Percentiles rank a stretch among this genome's conserved stretches.
These are phyloP conservation scores for Tuberolachnus salignus DNA, from an alignment of 2,888 invertebrate genomes.

Conservation along the genomic window DNA sequence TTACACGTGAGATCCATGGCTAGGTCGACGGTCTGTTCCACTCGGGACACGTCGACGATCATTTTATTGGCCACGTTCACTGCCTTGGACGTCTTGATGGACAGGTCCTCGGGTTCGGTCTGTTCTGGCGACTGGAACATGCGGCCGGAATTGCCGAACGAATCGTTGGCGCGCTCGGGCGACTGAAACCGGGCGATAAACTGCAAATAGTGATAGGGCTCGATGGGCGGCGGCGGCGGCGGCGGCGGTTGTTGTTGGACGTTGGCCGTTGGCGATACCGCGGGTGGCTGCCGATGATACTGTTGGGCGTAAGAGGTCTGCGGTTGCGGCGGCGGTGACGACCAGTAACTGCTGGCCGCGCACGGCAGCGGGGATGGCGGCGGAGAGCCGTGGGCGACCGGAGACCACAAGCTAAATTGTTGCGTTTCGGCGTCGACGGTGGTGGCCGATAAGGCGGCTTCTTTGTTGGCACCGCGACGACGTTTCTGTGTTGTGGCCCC, in stretches of 20 bases:
- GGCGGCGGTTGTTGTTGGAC: constrained; percentile 58
- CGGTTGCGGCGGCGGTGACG: constrained; percentile 41
- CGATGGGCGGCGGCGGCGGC: constrained; percentile 63
- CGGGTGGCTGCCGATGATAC: constrained; percentile 61
- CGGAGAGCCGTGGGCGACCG: constrained; percentile 58
- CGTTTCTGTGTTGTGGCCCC: constrained; percentile 58
- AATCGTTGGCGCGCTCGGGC: constrained; percentile 7
- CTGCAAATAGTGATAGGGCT: constrained; percentile 58
- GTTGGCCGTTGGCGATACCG: constrained; percentile 61
- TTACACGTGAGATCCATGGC: constrained; percentile 55
- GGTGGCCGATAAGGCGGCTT: not conserved
- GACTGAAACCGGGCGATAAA: constrained; percentile 48
- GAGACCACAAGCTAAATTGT: not conserved
- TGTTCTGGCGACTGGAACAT: constrained; percentile 72
- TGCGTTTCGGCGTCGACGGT: not conserved
- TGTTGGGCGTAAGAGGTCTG: not conserved
- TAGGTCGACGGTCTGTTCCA: constrained; percentile 20
- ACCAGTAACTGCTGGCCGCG: constrained; percentile 64
- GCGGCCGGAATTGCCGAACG: constrained; percentile 57
- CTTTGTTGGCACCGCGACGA: constrained; percentile 4
- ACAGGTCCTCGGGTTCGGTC: constrained; percentile 89
- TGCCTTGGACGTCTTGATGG: constrained; percentile 67
- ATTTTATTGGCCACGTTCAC: not conserved
- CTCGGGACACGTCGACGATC: constrained; percentile 14
- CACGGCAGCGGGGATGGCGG: constrained; percentile 67